Conservation (phyloP, 2,113 vertebrate species). For the Pithys albifrons region DNA sequence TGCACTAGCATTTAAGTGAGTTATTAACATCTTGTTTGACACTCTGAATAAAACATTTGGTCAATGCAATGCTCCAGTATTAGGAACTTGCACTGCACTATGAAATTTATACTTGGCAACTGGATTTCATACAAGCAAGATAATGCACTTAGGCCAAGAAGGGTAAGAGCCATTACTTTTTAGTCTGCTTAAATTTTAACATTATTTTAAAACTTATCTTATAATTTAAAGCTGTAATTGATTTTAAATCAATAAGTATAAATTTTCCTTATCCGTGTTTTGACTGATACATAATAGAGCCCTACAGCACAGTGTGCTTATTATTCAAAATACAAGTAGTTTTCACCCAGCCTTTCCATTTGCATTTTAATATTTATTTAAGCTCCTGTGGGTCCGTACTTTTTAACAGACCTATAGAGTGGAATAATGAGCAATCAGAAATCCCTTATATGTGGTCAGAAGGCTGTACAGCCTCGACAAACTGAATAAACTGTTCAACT, state of each 20-base stretch:
- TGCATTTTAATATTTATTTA: neutral
- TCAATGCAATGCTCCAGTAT: neutral
- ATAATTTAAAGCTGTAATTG: neutral
- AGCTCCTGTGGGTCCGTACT: neutral
- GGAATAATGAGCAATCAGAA: neutral
- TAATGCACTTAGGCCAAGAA: neutral
- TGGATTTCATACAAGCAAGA: neutral
- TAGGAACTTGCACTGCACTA: neutral
- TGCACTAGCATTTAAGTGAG: neutral
- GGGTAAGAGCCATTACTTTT: neutral
- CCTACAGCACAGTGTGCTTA: neutral
- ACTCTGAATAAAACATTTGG: neutral
- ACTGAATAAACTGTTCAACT: neutral
- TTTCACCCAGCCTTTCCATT: neutral
- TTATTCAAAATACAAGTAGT: neutral
- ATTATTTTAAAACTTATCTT: neutral
- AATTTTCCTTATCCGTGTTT: neutral
- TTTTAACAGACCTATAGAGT: neutral
- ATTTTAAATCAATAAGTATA: neutral
- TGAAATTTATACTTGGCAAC: neutral
- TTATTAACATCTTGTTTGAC: neutral
- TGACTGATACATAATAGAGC: neutral
- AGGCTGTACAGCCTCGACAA: neutral
- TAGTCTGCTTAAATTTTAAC: neutral
- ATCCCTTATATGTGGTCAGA: neutral